These are phyloP conservation scores for Callosobruchus maculatus DNA, from an alignment of 2,888 invertebrate genomes.

Conservation along the genomic window DNA sequence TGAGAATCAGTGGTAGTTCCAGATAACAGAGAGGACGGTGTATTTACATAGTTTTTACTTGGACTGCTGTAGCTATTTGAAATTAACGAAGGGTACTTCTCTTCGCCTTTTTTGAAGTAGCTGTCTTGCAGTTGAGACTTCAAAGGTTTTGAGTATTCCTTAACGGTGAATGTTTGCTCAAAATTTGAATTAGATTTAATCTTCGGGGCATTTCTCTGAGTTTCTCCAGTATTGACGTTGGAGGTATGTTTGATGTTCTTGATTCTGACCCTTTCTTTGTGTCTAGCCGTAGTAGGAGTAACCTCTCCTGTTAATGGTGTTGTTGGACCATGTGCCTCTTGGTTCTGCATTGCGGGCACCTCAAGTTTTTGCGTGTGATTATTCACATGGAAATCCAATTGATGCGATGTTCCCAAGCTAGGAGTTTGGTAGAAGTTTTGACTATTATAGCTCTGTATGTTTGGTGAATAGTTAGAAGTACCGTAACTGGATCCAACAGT, in stretches of 20 bases:
- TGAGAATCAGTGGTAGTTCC: neutral
- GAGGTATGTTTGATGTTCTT: neutral
- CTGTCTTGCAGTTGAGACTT: neutral
- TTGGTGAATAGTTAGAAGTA: neutral
- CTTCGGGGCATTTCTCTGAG: neutral
- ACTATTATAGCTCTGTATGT: neutral
- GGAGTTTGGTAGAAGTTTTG: neutral
- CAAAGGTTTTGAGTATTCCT: neutral
- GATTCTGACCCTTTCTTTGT: neutral
- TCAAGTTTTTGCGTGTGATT: neutral
- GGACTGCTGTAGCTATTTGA: neutral
- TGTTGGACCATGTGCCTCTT: neutral
- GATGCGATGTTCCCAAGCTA: neutral
- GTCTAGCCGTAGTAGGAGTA: neutral
- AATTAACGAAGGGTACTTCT: neutral
- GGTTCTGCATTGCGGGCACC: neutral
- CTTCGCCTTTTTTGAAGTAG: neutral
- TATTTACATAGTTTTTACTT: neutral
- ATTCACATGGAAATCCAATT: neutral
- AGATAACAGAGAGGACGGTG: neutral
- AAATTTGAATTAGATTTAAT: neutral
- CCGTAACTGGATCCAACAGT: neutral
- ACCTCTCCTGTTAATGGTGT: neutral
- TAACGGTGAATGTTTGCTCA: neutral
- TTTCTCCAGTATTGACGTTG: neutral